phyloP scores from a whole-genome alignment of 2,888 invertebrate genomes.

The Clunio marinus region DNA sequence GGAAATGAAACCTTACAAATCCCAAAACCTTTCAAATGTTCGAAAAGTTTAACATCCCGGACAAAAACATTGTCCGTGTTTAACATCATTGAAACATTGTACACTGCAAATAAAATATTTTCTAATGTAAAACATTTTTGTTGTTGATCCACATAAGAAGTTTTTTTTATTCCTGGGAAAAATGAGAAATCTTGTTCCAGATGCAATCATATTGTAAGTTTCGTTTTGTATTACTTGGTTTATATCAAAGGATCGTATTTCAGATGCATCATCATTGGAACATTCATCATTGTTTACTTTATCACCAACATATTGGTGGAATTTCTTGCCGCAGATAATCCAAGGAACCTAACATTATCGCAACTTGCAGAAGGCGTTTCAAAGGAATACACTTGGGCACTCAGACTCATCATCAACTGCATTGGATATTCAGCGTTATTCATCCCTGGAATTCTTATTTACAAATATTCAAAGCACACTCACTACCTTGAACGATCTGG shows the following conservation, averaged over 20 bases:
- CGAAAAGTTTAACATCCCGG: no score
- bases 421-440: slow-evolving; percentile 85
- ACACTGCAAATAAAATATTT: no score
- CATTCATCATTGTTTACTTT: slow-evolving; percentile 48
- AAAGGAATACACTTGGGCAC: slow-evolving; percentile 65
- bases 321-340: slow-evolving; percentile 48
- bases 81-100: no score
- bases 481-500: slow-evolving; percentile 77
- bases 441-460: slow-evolving; percentile 77
- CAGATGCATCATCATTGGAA: slow-evolving; percentile 46
- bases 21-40: no score
- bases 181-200: slow-evolving; percentile 50
- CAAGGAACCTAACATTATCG: slow-evolving; percentile 46
- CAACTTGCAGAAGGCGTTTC: slow-evolving; percentile 52
- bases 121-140: not conserved
- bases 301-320: slow-evolving; percentile 48
- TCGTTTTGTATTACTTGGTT: not conserved
- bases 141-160: slow-evolving; percentile 4
- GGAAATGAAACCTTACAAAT: no score
- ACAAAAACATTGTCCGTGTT: no score
- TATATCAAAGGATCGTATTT: no score
- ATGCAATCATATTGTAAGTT: slow-evolving; percentile 48
- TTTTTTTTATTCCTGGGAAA: no score
- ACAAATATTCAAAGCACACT: slow-evolving; percentile 71
- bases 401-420: slow-evolving; percentile 73